Conservation (phyloP, 1,140 invertebrate species). For the Melitaea cinxia region DNA sequence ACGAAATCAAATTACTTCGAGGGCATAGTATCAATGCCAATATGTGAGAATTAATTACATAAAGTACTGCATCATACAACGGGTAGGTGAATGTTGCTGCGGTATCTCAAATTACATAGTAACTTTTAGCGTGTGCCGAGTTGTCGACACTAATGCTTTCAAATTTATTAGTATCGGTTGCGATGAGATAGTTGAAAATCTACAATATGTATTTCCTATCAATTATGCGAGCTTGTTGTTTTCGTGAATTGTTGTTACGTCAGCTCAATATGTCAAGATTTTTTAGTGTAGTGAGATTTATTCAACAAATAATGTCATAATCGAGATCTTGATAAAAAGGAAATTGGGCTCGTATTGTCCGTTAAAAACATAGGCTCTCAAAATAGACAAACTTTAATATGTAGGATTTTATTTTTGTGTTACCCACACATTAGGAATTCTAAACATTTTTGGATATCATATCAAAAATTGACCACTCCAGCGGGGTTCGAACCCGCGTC, state of each 20-base stretch:
- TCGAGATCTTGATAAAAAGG: no score
- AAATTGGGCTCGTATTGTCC: no score
- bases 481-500: no score
- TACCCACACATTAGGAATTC: no score
- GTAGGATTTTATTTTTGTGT: no score
- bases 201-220: constrained; percentile 11
- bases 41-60: constrained; percentile 25
- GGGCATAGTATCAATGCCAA: constrained; percentile 15
- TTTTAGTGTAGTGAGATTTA: no score
- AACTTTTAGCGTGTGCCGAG: constrained; percentile 36
- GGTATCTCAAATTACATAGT: constrained; percentile 34
- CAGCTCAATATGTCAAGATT: no score
- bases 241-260: background rate
- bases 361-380: no score
- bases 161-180: constrained; percentile 36
- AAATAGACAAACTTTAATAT: no score
- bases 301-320: no score
- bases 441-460: no score
- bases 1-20: background rate
- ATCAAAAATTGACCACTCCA: no score
- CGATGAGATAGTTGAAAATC: constrained; percentile 34
- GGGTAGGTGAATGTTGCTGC: constrained; percentile 28
- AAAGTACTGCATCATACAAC: constrained; percentile 25
- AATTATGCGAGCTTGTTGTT: background rate
- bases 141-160: constrained; percentile 31